Conservation (phyloP, 2,797 vertebrate genomes). For the Cichlasoma orientale region DNA sequence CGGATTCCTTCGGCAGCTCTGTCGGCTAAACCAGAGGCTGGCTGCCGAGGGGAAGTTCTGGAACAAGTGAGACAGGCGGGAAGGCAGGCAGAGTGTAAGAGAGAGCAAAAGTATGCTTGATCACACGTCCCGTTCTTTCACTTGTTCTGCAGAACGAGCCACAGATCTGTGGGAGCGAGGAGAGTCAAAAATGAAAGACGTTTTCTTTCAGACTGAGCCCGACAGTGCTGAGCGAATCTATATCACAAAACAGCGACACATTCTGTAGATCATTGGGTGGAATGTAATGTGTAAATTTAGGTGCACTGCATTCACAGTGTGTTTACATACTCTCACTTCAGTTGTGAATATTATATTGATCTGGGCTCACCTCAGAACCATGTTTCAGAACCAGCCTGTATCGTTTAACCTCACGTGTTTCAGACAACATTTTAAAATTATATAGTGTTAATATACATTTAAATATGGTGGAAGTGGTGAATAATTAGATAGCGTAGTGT, state of each 20-base stretch:
- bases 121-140: conserved; percentile 6
- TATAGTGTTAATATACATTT: neutral
- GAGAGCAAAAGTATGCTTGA: neutral
- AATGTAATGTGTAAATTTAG: conserved; percentile 14
- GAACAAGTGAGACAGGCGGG: conserved; percentile 45
- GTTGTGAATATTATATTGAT: conserved; percentile 10
- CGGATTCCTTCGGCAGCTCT: conserved; percentile 93
- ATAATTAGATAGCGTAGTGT: neutral
- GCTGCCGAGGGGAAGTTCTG: conserved; percentile 73
- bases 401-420: neutral
- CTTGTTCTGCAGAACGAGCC: conserved; percentile 4
- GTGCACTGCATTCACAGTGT: neutral
- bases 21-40: conserved; percentile 86
- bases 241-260: neutral
- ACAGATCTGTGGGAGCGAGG: neutral
- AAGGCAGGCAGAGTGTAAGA: neutral
- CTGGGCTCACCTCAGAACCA: neutral
- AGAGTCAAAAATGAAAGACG: neutral
- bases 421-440: neutral
- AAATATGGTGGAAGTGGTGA: neutral
- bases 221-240: conserved; percentile 10
- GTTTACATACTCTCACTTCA: neutral
- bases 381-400: neutral
- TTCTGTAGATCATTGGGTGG: neutral
- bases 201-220: neutral